Evolutionary conservation across 2,797 vertebrate genomes (phyloP), one percentile per base, ranked within the genome.

Genomic region (Tokudaia muenninki): DNA sequence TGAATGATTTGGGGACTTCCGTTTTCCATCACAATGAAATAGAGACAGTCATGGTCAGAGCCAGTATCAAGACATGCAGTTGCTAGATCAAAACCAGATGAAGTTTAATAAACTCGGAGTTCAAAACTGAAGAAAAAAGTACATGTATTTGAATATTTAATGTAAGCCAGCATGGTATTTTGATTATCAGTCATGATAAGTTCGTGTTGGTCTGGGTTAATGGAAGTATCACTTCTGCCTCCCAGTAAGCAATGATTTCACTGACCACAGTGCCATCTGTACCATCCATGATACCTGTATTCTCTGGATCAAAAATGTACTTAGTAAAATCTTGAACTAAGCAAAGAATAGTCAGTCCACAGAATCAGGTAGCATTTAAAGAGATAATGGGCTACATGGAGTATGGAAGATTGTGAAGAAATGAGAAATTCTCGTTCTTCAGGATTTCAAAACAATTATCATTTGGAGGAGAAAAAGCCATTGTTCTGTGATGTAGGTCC

Each of bases 1-100:
- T 92, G 93, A 97, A 96, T 96, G 94, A 96, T 79, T 80, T 84
- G 84, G 78, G 57, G 78, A 96, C 90, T 94, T 96, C 72, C 92
- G 47, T 88, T 97, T 97, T 96, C 67, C 96, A 50, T 97, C 65
- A 96, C 55, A 81, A 37, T 63, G 90, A 31, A 90, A 7, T 67
- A 93, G 80, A 92, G 89, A 41, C 0, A 19, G 47, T 82, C 92
- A 91, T 79, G 81, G 82, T 95, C 75, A 96, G 84, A 89, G 91
- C 67, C 86, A 82, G 86, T 82, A 91, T 82, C 72, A 92, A 94
- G 81, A 77, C 44, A 50, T 57, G 55, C 50, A 90, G 82, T 81
- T 93, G 13, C 16, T 44, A 83, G 67, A 94, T 95, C 61, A 78
- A 92, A 96, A 61, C 67, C 24, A 88, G 75, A 90, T 93, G 80